phyloP scores from a whole-genome alignment of 2,113 vertebrate species.

The Steatornis caripensis region DNA sequence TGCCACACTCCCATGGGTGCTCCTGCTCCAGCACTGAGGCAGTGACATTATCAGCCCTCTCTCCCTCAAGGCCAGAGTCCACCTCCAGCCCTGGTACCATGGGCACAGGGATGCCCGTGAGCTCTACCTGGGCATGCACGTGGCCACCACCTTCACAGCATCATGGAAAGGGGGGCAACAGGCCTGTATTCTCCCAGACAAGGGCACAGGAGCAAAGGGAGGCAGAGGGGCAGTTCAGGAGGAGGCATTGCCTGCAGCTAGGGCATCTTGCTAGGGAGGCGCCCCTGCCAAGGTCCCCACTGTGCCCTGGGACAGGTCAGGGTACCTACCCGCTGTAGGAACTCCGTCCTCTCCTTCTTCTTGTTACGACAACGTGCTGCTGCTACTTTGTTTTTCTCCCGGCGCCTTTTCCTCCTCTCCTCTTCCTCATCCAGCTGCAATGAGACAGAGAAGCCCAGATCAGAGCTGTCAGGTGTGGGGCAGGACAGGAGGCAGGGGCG shows the following conservation, averaged over 20 bases:
- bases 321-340: slow-evolving; percentile 87
- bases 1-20: neutral
- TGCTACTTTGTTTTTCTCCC: slow-evolving; percentile 98
- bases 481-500: neutral
- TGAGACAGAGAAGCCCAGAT: slow-evolving; percentile 2
- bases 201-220: neutral
- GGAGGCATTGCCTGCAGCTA: fast-evolving
- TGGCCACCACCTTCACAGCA: neutral
- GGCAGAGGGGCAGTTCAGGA: neutral
- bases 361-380: slow-evolving; percentile 97
- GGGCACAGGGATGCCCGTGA: neutral
- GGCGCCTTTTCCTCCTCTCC: slow-evolving; percentile 90
- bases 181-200: neutral
- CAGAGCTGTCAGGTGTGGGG: neutral
- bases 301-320: neutral
- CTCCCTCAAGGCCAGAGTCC: neutral
- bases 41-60: neutral
- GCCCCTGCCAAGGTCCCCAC: neutral
- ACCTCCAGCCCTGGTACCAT: neutral
- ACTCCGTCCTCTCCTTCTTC: slow-evolving; percentile 96
- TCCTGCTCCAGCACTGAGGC: neutral
- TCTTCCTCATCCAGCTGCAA: slow-evolving; percentile 90
- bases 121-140: neutral
- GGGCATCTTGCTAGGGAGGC: neutral
- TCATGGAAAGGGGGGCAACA: fast-evolving